These are phyloP conservation scores for Lutjanus erythropterus DNA, from an alignment of 2,113 vertebrate species.

Conservation along the genomic window DNA sequence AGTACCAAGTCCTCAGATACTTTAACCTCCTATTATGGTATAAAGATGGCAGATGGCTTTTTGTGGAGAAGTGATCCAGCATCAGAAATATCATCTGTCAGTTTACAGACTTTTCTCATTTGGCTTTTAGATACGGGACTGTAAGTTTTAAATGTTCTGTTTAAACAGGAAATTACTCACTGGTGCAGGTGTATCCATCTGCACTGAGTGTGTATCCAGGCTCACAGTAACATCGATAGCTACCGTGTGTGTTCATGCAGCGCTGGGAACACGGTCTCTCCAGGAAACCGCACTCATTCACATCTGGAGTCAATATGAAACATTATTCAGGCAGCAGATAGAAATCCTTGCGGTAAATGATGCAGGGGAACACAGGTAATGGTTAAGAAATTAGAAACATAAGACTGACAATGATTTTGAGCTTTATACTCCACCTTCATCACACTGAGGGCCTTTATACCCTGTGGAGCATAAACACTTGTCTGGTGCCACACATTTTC, in stretches of 20 bases:
- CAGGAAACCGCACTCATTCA: constrained; percentile 82
- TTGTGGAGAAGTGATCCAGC: constrained; percentile 18
- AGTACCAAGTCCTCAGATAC: constrained; percentile 6
- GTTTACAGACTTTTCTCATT: constrained; percentile 6
- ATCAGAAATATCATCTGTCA: constrained; percentile 29
- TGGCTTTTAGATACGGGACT: neutral
- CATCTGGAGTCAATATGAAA: constrained; percentile 80
- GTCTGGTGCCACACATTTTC: constrained; percentile 74
- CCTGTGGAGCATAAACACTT: constrained; percentile 77
- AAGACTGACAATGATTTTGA: constrained; percentile 38
- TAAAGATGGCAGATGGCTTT: constrained; percentile 44
- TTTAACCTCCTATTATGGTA: constrained; percentile 49
- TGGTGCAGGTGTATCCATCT: constrained; percentile 79
- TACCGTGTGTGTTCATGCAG: constrained; percentile 83
- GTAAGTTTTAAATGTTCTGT: constrained; percentile 18
- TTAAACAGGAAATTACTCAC: constrained; percentile 69
- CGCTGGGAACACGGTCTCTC: constrained; percentile 78
- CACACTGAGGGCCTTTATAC: constrained; percentile 74
- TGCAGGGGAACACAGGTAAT: constrained; percentile 61
- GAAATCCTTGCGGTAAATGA: constrained; percentile 62
- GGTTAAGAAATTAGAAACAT: constrained; percentile 62
- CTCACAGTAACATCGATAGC: constrained; percentile 82
- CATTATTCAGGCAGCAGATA: constrained; percentile 52
- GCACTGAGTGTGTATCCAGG: constrained; percentile 74
- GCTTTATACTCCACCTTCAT: constrained; percentile 72